Evolutionary conservation across 2,797 vertebrate genomes (phyloP).

Genomic region (Liasis olivaceus): DNA sequence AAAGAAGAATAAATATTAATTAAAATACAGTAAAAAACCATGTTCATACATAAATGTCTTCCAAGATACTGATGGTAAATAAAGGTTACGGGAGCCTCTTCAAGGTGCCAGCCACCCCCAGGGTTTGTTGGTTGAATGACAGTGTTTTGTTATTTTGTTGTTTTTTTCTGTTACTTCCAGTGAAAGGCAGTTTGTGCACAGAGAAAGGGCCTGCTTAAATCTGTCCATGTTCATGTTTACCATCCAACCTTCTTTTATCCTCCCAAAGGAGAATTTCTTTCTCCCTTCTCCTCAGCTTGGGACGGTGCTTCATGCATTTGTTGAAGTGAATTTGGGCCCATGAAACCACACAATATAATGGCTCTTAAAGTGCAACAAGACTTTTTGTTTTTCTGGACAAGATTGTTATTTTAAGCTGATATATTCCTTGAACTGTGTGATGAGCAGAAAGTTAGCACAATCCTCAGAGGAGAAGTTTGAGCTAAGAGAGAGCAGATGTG

Average conservation of each 20-base stretch:
- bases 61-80: too few species aligned
- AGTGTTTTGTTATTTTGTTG: not conserved
- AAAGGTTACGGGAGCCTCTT: too few species aligned
- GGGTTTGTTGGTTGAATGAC: too few species aligned
- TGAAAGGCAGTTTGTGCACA: not conserved
- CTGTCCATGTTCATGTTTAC: not conserved
- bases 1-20: too few species aligned
- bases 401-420: not conserved
- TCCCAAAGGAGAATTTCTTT: not conserved
- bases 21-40: too few species aligned
- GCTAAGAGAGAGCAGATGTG: not conserved
- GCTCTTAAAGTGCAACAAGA: not conserved
- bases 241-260: not conserved
- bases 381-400: not conserved
- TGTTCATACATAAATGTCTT: too few species aligned
- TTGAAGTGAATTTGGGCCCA: not conserved
- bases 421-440: not conserved
- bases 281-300: not conserved
- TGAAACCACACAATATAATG: not conserved
- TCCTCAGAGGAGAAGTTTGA: not conserved
- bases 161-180: not conserved
- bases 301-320: not conserved
- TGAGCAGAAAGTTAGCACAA: not conserved
- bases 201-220: not conserved
- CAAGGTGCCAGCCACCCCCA: too few species aligned